Base-by-base conservation (phyloP, 2,888 invertebrate species). In the Acleris sparsana region DNA sequence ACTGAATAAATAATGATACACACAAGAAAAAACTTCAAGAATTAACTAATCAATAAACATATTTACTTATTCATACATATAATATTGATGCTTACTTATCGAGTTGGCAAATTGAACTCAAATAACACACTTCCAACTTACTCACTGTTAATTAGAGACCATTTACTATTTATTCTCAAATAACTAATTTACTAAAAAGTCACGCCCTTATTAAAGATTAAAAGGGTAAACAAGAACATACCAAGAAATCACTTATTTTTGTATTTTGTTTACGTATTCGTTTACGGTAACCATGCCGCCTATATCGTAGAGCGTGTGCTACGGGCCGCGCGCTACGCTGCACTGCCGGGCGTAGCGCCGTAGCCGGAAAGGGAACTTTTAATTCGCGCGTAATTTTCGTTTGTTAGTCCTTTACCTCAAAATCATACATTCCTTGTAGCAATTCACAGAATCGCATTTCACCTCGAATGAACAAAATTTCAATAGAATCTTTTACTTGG, bases 281-380 rank as follows among this genome's bases (percentile, higher is more conserved):
- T 61, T n/a, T 29, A 11, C 1, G 16, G 25, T 48, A 43, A 53
- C 39, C 52, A 62, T 56, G 20, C 43, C 5, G 6, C 17, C 46
- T n/a, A 17, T 46, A 6, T 17, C 55, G 61, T 57, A 5, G 29
- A 11, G 57, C 66, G 66, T 52, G 57, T 66, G 66, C 66, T 62
- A 61, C 57, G 61, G 29, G 29, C 61, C 56, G 44, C 51, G 64
- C 11, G 64, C 68, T 68, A 68, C 68, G 63, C 60, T 52, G n/a
- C 22, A 63, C 63, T 57, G 68, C n/a, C 39, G 64, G 20, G n/a
- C 43, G 61, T 53, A 29, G 53, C 46, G 20, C 39, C 43, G 63
- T 57, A 59, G 49, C 55, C 56, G 58, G 25, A 53, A 56, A 51
- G 22, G 2, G 5, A 9, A 6, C 53, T 20, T 13, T 53, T 53